phyloP scores from a whole-genome alignment of 2,888 invertebrate species.

The Dasypolia templi region DNA sequence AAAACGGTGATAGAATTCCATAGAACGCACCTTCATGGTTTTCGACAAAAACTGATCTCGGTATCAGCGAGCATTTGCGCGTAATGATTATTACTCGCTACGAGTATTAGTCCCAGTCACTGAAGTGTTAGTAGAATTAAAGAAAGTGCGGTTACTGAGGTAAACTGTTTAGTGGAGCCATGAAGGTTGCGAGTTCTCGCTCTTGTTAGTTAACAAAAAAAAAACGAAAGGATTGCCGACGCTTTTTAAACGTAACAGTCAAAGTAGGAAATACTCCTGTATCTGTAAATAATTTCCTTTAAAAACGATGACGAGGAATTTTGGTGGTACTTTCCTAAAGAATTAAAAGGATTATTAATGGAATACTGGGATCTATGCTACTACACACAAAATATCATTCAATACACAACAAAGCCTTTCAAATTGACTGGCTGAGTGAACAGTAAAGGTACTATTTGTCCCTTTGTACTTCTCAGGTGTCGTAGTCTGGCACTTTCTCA shows the following conservation, averaged over 20 bases:
- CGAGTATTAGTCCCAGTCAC: constrained; percentile 17
- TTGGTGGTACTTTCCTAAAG: not conserved
- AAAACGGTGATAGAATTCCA: not conserved
- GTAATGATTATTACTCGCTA: constrained; percentile 59
- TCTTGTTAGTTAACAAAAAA: not conserved
- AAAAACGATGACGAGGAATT: too few species aligned
- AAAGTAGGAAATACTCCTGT: not conserved
- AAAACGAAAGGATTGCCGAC: not conserved
- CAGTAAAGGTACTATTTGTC: not conserved
- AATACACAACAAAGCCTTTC: not conserved
- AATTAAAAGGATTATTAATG: not conserved
- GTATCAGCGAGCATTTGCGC: constrained; percentile 47
- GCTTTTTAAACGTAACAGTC: not conserved
- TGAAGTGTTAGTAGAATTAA: constrained; percentile 51
- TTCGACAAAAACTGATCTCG: constrained; percentile 39
- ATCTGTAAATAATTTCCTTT: too few species aligned
- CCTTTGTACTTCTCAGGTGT: not conserved
- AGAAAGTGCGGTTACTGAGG: constrained; percentile 47
- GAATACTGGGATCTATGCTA: not conserved
- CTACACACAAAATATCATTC: not conserved
- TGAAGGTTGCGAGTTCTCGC: not conserved
- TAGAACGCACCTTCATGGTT: not conserved
- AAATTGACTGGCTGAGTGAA: too few species aligned
- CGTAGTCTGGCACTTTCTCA: too few species aligned
- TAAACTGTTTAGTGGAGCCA: constrained; percentile 45